Base-by-base conservation (phyloP, 2,888 invertebrate genomes). In the Eupithecia exiguata region DNA sequence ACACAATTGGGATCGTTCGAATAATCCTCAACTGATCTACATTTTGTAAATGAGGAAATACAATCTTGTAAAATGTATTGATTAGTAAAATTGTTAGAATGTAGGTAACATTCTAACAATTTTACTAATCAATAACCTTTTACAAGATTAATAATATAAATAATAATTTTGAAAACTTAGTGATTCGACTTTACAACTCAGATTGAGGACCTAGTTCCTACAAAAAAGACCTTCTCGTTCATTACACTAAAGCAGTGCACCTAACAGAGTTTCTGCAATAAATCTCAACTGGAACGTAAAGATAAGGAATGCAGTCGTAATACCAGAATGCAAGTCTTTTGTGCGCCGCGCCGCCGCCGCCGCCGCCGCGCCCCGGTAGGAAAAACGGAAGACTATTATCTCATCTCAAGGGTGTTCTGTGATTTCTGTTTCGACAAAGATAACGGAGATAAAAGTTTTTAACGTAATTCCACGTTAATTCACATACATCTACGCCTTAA, bases 231-330 rank as follows among this genome's bases (percentile, higher is more conserved):
- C 18, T 14, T 53, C n/a, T 58, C n/a, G 12, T 18, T 21, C 53
- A 36, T 46, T 36, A 36, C 53, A 36, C 62, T 62, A 72, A 66
- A 69, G 49, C 38, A 73, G 70, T 62, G 67, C 35, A 35, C 35
- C 18, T 18, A 58, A 35, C 35, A 18, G 35, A 62, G 35, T 62
- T 62, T 62, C 62, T 18, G 62, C 62, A 62, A 35, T 82, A 84
- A 86, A 84, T 85, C 84, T 79, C 68, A 68, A 80, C 85, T 85
- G 86, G 81, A 84, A 81, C 80, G 79, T 81, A 77, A 77, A 77
- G 86, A 86, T 85, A 85, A 84, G 83, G 78, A 76, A 76, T 75
- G 79, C 80, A 82, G 82, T 80, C 78, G 80, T 82, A 81, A 82
- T 78, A 53, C 69, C 78, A 78, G 74, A 78, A 77, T 72, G 76